Conservation (phyloP, 2,888 invertebrate genomes). For the Pseudoips prasinana region DNA sequence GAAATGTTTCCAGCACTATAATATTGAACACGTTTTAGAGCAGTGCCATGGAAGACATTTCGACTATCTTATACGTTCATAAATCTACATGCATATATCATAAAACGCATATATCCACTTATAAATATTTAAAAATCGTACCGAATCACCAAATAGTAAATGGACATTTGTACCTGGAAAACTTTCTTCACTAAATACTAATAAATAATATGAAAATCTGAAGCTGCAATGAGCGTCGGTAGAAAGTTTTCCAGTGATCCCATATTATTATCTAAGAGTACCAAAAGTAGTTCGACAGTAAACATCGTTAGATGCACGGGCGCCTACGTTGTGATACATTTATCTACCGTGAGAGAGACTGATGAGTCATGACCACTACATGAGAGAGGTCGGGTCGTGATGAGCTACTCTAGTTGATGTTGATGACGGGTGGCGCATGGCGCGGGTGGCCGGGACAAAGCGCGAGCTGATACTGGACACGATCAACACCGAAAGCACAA, state of each 20-base stretch:
- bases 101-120: conserved; percentile 43
- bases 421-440: conserved; percentile 67
- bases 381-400: conserved; percentile 71
- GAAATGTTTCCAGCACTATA: conserved; percentile 68
- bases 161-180: conserved; percentile 64
- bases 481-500: conserved; percentile 78
- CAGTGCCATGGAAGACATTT: conserved; percentile 75
- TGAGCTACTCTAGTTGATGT: conserved; percentile 54
- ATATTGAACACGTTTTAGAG: conserved; percentile 50
- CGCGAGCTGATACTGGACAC: conserved; percentile 59
- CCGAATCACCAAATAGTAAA: conserved; percentile 48
- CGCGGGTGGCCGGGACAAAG: conserved; percentile 39
- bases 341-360: conserved; percentile 76
- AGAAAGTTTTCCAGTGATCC: conserved; percentile 74
- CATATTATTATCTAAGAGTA: conserved; percentile 39
- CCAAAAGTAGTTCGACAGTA: conserved; percentile 53
- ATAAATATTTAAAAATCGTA: conserved; percentile 53
- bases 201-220: conserved; percentile 44
- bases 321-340: conserved; percentile 81
- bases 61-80: conserved; percentile 50
- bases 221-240: conserved; percentile 49
- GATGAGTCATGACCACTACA: conserved; percentile 71
- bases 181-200: conserved; percentile 69
- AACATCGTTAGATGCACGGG: conserved; percentile 67
- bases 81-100: conserved; percentile 36